Evolutionary conservation across 23 tunicate species (phyloP), one percentile per base, ranked within the genome.

Genomic region (Ascidia mentula): DNA sequence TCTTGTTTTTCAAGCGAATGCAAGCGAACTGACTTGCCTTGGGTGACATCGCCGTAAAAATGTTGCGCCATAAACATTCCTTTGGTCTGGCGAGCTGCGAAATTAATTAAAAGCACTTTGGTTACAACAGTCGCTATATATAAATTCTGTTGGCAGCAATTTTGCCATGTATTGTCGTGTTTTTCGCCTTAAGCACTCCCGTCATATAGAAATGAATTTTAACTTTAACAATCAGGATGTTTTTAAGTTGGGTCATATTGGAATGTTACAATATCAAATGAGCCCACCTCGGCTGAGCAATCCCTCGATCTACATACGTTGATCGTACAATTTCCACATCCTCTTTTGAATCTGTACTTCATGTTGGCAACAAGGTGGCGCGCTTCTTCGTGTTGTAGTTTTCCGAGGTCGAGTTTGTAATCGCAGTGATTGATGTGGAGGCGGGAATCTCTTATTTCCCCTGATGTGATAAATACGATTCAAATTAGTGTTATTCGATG

Each of bases 11-110:
- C 13, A 53, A 28, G 26, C 22, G 83, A 32, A 89, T 40, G 36
- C 95, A 89, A 28, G 95, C 84, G 60, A 82, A 89, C 46, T 89
- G 84, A 61, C 80, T 77, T 35, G 95, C 88, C 31, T 32, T 60
- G 22, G 32, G 30, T 9, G 40, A 30, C 20, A 18, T 61, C 7
- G 40, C 73, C 31, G 93, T 82, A 78, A 45, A 82, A 65, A 46
- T 53, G 34, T 78, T 73, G 35, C 61, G 34, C 93, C 93, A 88
- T 31, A 61, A 26, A 45, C 93, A 88, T 31, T 74, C 37, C 38
- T 32, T 35, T 35, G 81, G n/a, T 6, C 36, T 39, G 24, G 76
- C 36, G 37, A 38, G 18, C 77, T 72, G 15, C 36, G 18, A 20
- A 36, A n/a, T n/a, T n/a, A n/a, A n/a, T n/a, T n/a, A n/a, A n/a